Base-by-base conservation (phyloP, 1,140 invertebrate genomes). In the Sogatella furcifera region DNA sequence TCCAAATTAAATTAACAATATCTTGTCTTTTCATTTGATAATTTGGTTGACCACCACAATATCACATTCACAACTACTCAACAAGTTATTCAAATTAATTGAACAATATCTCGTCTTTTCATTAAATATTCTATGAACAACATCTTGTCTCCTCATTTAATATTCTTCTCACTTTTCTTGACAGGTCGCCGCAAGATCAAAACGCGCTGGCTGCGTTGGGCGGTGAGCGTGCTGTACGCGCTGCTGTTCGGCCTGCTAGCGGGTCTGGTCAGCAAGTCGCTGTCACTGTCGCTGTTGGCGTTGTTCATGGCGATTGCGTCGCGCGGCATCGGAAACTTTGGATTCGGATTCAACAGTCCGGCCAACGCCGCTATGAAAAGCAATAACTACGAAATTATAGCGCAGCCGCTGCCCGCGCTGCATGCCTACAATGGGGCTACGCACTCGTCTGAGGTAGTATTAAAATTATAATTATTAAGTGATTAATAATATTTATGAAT, bases 201-300 rank as follows among this genome's bases (percentile, higher is more conserved):
- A 11, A 22, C 46, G 15, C 15, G 15, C 2, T 49, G 46, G 46
- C 15, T 49, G 22, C 24, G 38, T 10, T 59, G 49, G 43, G 21
- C 52, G 57, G 57, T 21, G 11, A 44, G 21, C 17, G 44, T 34
- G n/a, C 42, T 52, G n/a, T 17, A 52, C 17, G 49, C 57, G 10
- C 14, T 52, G 11, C 19, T 28, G 19, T 59, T 59, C 44, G 49
- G 57, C n/a, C 21, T 59, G 24, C 14, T 59, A 11, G 38, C 44
- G 2, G 57, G 43, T 5, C 15, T 59, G 22, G 34, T 59, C 24
- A 59, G 57, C 57, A 59, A 59, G 28, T 24, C 43, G 9, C 21
- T 59, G 19, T 38, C 44, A 10, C 21, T 59, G 57, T 59, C 57
- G 22, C 15, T 59, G 14, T 8, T 59, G 4, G 57, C 57, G 11